phyloP scores from a whole-genome alignment of 2,888 invertebrate species.

The Acanthosepion pharaonis region DNA sequence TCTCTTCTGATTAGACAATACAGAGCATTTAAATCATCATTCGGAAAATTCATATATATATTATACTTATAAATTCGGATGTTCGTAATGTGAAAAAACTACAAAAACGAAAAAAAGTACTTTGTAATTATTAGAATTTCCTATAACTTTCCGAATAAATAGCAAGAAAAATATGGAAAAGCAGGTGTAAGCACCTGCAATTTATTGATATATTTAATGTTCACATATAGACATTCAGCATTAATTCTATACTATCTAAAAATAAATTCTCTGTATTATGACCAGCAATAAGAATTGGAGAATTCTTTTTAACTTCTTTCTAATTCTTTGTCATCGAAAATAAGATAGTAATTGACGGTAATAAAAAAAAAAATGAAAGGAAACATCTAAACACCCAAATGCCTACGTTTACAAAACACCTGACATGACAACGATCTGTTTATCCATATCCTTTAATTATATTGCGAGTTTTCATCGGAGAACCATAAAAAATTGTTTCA shows the following conservation, averaged over 20 bases:
- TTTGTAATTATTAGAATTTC: no score
- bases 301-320: no score
- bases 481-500: slow-evolving; percentile 25
- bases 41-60: background rate
- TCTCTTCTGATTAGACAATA: no score
- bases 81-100: background rate
- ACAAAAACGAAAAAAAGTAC: background rate
- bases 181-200: no score
- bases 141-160: no score
- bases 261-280: no score
- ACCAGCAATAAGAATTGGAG: no score
- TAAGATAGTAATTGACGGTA: no score
- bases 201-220: no score
- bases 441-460: background rate
- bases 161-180: no score
- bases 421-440: background rate
- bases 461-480: background rate
- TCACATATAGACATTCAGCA: background rate
- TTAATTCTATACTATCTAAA: background rate
- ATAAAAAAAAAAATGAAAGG: background rate
- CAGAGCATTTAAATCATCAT: no score
- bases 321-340: no score
- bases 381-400: background rate
- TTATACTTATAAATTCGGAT: background rate
- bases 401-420: background rate